Base-by-base conservation (phyloP, 2,888 invertebrate genomes). In the Polietes domitor region DNA sequence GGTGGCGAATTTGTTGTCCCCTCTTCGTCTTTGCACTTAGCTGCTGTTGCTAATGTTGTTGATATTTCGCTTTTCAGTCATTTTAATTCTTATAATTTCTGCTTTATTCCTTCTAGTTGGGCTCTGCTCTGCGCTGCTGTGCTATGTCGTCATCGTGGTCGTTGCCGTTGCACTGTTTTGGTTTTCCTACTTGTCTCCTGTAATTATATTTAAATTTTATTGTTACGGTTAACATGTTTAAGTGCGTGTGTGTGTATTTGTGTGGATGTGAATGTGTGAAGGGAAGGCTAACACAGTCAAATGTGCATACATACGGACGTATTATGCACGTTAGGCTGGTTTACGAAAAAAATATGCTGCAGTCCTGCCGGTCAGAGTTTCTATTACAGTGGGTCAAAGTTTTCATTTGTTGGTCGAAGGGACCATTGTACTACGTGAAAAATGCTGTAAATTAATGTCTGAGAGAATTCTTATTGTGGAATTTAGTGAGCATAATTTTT, bases 141-240 rank as follows among this genome's bases (percentile, higher is more conserved):
- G 55, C 9, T 55, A 55, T 19, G 61, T 50, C 47, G 47, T 71
- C 26, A 9, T 73, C 77, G 17, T 78, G 77, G 26, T 74, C 80
- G 82, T 58, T 76, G 50, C 71, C 28, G 53, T 43, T 58, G 63
- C 24, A 80, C 55, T 63, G 68, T 74, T 81, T 70, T 77, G 71
- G 61, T 75, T 80, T 55, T 72, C 37, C 53, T 70, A 78, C 75
- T 81, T 84, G 80, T 86, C 79, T 85, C 82, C 82, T 80, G 85
- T 86, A 88, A 88, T 89, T 89, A 89, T 87, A 85, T 85, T 86
- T 53, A 81, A 78, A 84, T 84, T 87, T 86, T 80, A 82, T 86
- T 87, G 86, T 77, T 86, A 81, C 76, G 77, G 75, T 68, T 77
- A 82, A 86, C 65, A 65, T 65, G 70, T 70, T 70, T 65, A 43